Conservation (phyloP, 2,888 invertebrate genomes). For the Agriotes lineatus region DNA sequence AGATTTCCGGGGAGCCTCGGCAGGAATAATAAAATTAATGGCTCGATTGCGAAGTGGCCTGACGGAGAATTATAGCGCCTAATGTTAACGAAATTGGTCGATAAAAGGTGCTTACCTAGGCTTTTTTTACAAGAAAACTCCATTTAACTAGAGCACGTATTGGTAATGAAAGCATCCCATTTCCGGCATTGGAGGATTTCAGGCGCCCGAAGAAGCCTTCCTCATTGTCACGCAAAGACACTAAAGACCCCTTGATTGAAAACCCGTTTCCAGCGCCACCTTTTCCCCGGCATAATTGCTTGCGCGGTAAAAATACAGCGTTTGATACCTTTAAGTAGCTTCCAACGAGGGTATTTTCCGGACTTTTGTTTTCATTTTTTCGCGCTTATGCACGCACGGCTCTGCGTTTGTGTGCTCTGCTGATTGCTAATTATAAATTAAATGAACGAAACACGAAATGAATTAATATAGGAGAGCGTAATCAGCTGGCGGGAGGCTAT, state of each 20-base stretch:
- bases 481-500: neutral
- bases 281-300: conserved; percentile 63
- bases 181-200: conserved; percentile 59
- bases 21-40: conserved; percentile 27
- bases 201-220: conserved; percentile 48
- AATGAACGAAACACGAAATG: conserved; percentile 30
- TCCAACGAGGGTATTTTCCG: conserved; percentile 37
- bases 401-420: conserved; percentile 33
- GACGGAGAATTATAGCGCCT: conserved; percentile 34
- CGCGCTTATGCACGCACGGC: conserved; percentile 20
- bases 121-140: conserved; percentile 66
- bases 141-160: conserved; percentile 67
- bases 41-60: conserved; percentile 16
- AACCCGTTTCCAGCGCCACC: conserved; percentile 63
- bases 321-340: conserved; percentile 48
- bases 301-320: conserved; percentile 56
- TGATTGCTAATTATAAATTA: conserved; percentile 45
- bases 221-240: conserved; percentile 65
- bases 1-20: no score
- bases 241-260: conserved; percentile 66
- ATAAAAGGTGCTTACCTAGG: conserved; percentile 65
- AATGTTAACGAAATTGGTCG: conserved; percentile 57
- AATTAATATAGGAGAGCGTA: conserved; percentile 25
- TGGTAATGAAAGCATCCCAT: conserved; percentile 65
- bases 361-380: conserved; percentile 41